Evolutionary conservation across 2,113 vertebrate genomes (phyloP), one percentile per base, ranked within the genome.

Genomic region (Podarcis muralis): DNA sequence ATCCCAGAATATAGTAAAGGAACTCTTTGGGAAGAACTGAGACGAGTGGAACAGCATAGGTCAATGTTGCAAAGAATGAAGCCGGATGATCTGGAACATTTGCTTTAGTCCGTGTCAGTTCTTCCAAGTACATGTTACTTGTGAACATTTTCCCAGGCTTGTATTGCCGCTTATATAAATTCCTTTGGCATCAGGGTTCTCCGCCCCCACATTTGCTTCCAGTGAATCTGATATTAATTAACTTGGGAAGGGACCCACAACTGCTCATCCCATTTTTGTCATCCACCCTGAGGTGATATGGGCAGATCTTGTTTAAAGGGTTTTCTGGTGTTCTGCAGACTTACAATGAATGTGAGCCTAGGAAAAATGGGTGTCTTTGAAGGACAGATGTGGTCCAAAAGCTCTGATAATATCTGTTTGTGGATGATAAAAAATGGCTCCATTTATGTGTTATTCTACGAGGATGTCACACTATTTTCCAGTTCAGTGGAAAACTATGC

Each of bases 391-490:
- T 2, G 37, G 69, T 77, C 83, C 76, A 66, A 89, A 53, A 69
- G 84, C 80, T 88, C 78, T 86, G 71, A 84, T 92, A 77, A 68
- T 32, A 81, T 88, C 79, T 93, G 13, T 88, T 93, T 91, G 71
- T 90, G 57, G 57, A 75, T 0, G 0, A 66, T 72, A 37, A 40
- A 5, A 5, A 5, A 8, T 16, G 76, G 37, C 68, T 30, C 81
- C 68, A 53, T 85, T 65, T 69, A 37, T 65, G 20, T 2, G 59
- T 86, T 83, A 3, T 43, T 91, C 53, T 75, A 18, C 43, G 16
- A 5, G 43, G 65, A 81, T 25, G 4, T 5, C 13, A 12, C 8
- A 32, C 81, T 87, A 83, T 79, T 91, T 90, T 88, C 66, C 48
- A 79, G 53, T 37, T 91, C 37, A 65, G 40, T 92, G 80, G 3